A percentile compares a stretch with the other conserved stretches of the same genome.
Conservation (phyloP, 1,140 invertebrate genomes). For the Nasonia vitripennis region DNA sequence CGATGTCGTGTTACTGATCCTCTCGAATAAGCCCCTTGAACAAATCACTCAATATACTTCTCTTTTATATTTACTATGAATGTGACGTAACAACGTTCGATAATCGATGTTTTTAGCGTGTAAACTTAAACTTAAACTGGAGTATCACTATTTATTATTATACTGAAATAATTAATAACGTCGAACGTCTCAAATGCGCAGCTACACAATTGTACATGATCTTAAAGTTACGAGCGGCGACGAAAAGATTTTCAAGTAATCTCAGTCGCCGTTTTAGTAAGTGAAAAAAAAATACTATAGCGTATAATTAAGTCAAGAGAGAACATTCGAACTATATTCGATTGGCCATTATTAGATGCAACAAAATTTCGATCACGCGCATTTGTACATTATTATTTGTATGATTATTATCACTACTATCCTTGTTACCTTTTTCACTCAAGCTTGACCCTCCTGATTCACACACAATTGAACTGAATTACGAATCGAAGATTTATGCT, state of each 20-base stretch:
- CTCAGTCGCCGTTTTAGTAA: not conserved
- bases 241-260: not conserved
- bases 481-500: slow-evolving; percentile 13
- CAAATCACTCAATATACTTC: slow-evolving; percentile 55
- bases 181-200: slow-evolving; percentile 62
- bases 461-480: not conserved
- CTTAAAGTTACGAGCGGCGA: slow-evolving; percentile 54
- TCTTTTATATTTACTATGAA: slow-evolving; percentile 55
- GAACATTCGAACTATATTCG: not conserved
- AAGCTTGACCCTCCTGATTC: not conserved
- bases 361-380: not conserved
- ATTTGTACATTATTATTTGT: not conserved
- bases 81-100: slow-evolving; percentile 66
- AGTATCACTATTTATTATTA: not conserved
- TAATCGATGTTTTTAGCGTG: slow-evolving; percentile 66
- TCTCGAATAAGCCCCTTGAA: slow-evolving; percentile 48
- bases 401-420: not conserved
- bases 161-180: not conserved
- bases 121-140: slow-evolving; percentile 35
- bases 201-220: slow-evolving; percentile 70
- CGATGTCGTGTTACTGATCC: slow-evolving; percentile 62
- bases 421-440: not conserved
- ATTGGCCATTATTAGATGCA: not conserved
- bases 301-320: not conserved
- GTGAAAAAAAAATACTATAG: not conserved